Percentiles rank a stretch among this genome's conserved stretches.
Conservation (phyloP, 2,113 vertebrate species). For the Piliocolobus tephrosceles region DNA sequence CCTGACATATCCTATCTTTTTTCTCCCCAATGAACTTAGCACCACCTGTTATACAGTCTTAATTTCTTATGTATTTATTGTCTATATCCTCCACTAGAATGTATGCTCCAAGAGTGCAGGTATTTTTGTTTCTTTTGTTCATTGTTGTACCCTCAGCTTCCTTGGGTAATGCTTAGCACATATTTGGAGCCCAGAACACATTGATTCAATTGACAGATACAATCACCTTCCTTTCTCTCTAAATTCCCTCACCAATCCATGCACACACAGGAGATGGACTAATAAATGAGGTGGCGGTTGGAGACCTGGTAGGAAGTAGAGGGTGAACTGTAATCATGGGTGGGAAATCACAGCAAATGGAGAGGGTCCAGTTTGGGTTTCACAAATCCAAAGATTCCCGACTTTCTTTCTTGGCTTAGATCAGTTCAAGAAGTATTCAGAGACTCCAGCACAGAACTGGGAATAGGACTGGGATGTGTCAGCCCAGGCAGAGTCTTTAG, state of each 20-base stretch:
- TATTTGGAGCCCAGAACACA: neutral
- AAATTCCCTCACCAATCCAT: neutral
- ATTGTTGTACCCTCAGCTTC: neutral
- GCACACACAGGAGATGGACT: neutral
- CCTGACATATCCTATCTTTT: neutral
- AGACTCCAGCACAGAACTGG: neutral
- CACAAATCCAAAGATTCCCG: neutral
- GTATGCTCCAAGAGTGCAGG: neutral
- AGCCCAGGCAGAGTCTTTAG: fast-evolving
- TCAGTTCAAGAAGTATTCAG: neutral
- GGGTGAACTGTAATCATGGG: neutral
- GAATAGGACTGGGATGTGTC: neutral
- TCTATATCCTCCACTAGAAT: neutral
- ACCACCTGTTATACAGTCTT: neutral
- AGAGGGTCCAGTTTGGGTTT: neutral
- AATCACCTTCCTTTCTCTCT: neutral
- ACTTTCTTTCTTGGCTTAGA: neutral
- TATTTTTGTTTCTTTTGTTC: neutral
- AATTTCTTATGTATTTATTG: neutral
- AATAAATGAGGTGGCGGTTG: neutral
- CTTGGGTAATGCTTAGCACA: neutral
- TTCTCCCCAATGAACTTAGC: neutral
- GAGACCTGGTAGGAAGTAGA: neutral
- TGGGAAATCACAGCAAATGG: neutral
- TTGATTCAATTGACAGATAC: neutral